Evolutionary conservation across 2,888 invertebrate species (phyloP).

Genomic region (Pyrochroa serraticornis): DNA sequence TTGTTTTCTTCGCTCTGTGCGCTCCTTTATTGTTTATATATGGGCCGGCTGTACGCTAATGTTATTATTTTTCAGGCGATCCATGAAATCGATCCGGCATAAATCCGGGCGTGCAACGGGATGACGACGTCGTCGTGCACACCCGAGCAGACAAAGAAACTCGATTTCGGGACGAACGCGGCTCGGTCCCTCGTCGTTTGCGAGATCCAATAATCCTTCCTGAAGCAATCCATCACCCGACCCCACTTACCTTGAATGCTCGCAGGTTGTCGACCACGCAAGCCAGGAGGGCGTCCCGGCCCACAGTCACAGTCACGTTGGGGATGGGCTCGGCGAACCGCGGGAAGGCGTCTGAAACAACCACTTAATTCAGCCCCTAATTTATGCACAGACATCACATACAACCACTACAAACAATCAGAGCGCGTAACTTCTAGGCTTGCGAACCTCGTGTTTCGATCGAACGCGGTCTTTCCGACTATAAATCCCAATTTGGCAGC

Average conservation of each 20-base stretch:
- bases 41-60: slow-evolving; percentile 51
- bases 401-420: slow-evolving; percentile 13
- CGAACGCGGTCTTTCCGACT: slow-evolving; percentile 2
- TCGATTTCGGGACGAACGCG: slow-evolving; percentile 50
- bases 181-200: slow-evolving; percentile 47
- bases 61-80: slow-evolving; percentile 53
- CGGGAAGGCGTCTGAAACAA: slow-evolving; percentile 65
- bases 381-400: slow-evolving; percentile 22
- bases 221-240: slow-evolving; percentile 45
- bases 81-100: slow-evolving; percentile 46
- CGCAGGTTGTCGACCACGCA: slow-evolving; percentile 89
- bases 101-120: slow-evolving; percentile 33
- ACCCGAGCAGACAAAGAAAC: slow-evolving; percentile 47
- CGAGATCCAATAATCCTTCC: slow-evolving; percentile 54
- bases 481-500: too few species aligned
- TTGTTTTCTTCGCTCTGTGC: slow-evolving; percentile 43
- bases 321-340: slow-evolving; percentile 87
- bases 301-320: slow-evolving; percentile 88
- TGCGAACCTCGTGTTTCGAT: slow-evolving; percentile 5
- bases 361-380: slow-evolving; percentile 25
- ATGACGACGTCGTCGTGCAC: slow-evolving; percentile 14
- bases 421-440: slow-evolving; percentile 3
- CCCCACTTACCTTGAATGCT: slow-evolving; percentile 76
- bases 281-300: slow-evolving; percentile 83
- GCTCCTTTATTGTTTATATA: slow-evolving; percentile 53